These are phyloP conservation scores for Apamea sordens DNA, from an alignment of 2,888 invertebrate genomes.

Conservation along the genomic window DNA sequence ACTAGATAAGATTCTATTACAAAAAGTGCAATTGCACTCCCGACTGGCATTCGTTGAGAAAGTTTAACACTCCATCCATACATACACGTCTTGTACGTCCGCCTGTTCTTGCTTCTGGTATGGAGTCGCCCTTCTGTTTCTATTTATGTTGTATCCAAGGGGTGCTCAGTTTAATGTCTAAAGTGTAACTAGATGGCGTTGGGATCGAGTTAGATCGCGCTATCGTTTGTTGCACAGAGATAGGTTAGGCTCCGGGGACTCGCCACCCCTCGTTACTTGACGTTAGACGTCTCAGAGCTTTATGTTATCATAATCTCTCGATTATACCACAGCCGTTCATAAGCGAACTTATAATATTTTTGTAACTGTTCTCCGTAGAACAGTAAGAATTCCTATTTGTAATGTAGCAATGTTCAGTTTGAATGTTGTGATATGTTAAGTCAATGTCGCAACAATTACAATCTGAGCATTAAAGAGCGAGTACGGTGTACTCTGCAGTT, in stretches of 20 bases:
- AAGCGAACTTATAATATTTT: slow-evolving; percentile 6
- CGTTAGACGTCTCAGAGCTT: background rate
- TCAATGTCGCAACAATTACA: background rate
- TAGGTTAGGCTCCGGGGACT: slow-evolving; percentile 4
- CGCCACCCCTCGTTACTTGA: background rate
- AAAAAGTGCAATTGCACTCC: background rate
- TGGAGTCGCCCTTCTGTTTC: background rate
- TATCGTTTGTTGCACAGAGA: background rate
- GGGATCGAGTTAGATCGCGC: slow-evolving; percentile 16
- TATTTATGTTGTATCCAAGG: background rate
- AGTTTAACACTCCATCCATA: background rate
- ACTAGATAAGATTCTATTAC: background rate
- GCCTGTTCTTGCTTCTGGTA: background rate
- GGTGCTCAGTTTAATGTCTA: background rate
- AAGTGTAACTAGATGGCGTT: slow-evolving; percentile 36
- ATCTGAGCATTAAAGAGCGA: background rate
- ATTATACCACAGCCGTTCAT: background rate
- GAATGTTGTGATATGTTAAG: background rate
- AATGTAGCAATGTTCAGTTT: background rate
- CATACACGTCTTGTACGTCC: background rate
- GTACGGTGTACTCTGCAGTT: background rate
- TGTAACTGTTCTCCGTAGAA: slow-evolving; percentile 14
- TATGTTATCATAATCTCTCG: background rate
- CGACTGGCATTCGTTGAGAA: background rate
- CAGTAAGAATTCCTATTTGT: slow-evolving; percentile 1